Base-by-base conservation (phyloP, 2,797 vertebrate genomes). In the Sebastes elongatus region DNA sequence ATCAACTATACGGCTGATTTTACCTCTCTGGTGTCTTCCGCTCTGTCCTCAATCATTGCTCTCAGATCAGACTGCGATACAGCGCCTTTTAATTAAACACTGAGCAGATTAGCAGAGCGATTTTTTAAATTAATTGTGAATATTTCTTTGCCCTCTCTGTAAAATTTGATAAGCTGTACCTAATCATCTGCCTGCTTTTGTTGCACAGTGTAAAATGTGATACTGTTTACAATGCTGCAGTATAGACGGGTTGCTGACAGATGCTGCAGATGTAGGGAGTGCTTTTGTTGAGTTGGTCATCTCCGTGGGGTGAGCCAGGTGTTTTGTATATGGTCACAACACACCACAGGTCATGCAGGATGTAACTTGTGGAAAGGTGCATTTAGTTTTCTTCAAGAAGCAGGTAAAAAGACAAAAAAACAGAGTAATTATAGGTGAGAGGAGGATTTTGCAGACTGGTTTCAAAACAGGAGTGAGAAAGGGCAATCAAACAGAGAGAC, bases 1-100 rank as follows among this genome's bases (percentile, higher is more conserved):
- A 92, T 94, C 84, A 82, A 46, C 82, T 28, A 8, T 25, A 59
- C 7, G 63, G 88, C 86, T 74, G 85, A 86, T 73, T 83, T 79
- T 80, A 79, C 72, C 69, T 88, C 77, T 78, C 78, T 35, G 55
- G 22, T 84, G 67, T 83, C 76, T 81, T 78, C 81, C 4, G 20
- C 74, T 85, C 33, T 20, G 32, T 32, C 22, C 28, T 86, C 78
- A 82, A 32, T 80, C 70, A 72, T 35, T 78, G 64, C 71, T 70
- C 56, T 74, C 23, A 49, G 62, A 74, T 74, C 33, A 32, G 18
- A 64, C 53, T 18, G 33, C 13, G 33, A 30, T 23, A 70, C 14
- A 13, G 32, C 42, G 49, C 2, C 25, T 30, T 67, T 77, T 55
- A 75, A 79, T 76, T 33, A 76, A 80, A 71, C 52, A 68, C 23